Evolutionary conservation across 2,113 vertebrate genomes (phyloP).

Genomic region (Alethe castanea): DNA sequence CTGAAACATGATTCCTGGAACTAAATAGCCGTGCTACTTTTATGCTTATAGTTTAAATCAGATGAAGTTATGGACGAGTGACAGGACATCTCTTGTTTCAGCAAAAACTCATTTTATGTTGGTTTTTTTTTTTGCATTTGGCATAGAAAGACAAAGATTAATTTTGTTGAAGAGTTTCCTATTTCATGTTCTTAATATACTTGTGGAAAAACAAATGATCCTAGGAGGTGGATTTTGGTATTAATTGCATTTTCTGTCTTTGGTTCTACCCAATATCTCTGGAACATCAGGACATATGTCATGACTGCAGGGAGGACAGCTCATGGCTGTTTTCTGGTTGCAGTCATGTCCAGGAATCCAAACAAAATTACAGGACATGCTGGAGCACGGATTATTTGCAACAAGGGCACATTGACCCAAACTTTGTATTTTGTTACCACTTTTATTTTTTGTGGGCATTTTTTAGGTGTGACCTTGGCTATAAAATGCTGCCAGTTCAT

Average conservation of each 20-base stretch:
- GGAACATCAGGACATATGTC: slow-evolving; percentile 22
- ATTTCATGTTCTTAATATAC: neutral
- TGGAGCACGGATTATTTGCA: neutral
- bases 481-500: neutral
- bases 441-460: neutral
- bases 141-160: neutral
- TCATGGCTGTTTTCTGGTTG: slow-evolving; percentile 19
- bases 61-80: neutral
- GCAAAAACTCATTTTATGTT: neutral
- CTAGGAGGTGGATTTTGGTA: neutral
- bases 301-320: neutral
- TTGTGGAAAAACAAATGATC: neutral
- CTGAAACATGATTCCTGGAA: neutral
- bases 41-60: neutral
- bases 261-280: neutral
- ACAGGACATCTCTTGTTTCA: neutral
- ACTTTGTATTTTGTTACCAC: neutral
- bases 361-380: neutral
- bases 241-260: neutral
- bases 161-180: slow-evolving; percentile 16
- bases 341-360: neutral
- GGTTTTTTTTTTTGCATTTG: neutral
- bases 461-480: neutral
- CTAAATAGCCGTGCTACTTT: neutral
- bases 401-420: slow-evolving; percentile 3